Percentiles rank a stretch among this genome's conserved stretches.
Evolutionary conservation across 92 coral and sea anemone species (phyloP).

Genomic region (Metridium senile): DNA sequence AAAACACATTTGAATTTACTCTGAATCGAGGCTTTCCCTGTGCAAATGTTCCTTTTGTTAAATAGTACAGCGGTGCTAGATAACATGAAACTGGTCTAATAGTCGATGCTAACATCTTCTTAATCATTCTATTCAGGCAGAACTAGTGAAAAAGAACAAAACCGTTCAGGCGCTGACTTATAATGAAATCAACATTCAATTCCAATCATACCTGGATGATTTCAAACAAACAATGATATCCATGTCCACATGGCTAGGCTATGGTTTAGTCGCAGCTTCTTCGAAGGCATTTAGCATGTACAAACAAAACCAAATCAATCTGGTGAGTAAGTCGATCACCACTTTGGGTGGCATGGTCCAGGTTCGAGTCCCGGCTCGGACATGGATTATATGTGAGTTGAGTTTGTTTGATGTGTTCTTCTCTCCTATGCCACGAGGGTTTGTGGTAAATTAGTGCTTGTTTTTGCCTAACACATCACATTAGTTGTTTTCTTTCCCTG

Average conservation of each 20-base stretch:
- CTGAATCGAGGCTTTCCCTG: too few relatives aligned
- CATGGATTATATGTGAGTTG: too few relatives aligned
- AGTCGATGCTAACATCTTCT: background rate
- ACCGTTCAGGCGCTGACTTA: background rate
- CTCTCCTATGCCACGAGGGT: too few relatives aligned
- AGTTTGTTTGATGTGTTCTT: too few relatives aligned
- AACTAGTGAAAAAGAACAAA: background rate
- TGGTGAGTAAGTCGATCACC: background rate
- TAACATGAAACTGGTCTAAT: background rate
- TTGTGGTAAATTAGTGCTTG: too few relatives aligned
- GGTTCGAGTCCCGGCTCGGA: too few relatives aligned
- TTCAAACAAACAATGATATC: background rate
- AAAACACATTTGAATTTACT: too few relatives aligned
- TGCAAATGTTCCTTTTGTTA: too few relatives aligned
- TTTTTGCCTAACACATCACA: too few relatives aligned
- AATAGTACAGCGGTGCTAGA: background rate
- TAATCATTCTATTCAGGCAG: background rate
- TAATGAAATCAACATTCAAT: background rate
- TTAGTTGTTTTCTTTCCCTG: too few relatives aligned
- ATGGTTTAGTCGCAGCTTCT: background rate
- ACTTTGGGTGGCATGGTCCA: background rate
- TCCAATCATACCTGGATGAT: background rate
- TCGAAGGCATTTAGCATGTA: background rate
- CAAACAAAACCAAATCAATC: background rate
- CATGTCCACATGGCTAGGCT: slow-evolving; percentile 17